Conservation (phyloP, 1,140 invertebrate species). For the Eubasilissa regina region DNA sequence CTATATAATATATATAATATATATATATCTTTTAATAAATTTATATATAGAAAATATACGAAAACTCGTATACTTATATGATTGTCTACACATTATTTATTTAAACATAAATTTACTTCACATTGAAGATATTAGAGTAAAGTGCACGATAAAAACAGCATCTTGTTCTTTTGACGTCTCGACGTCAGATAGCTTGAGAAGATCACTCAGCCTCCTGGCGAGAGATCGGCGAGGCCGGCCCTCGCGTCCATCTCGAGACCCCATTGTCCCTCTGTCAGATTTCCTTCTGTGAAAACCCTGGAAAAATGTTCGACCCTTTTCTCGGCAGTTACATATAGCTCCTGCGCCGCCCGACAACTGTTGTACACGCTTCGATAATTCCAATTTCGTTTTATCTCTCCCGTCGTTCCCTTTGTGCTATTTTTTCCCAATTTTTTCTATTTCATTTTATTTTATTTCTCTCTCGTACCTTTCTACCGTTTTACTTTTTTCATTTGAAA, state of each 20-base stretch:
- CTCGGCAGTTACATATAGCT: constrained; percentile 51
- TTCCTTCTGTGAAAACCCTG: constrained; percentile 28
- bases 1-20: too few species aligned
- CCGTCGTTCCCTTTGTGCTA: constrained; percentile 69
- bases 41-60: too few species aligned
- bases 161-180: constrained; percentile 3
- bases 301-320: constrained; percentile 47
- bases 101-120: neutral
- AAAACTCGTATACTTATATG: too few species aligned
- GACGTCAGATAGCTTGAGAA: constrained; percentile 10
- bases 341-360: constrained; percentile 63
- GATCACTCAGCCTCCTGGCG: neutral
- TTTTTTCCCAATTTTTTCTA: constrained; percentile 70
- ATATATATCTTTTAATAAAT: too few species aligned
- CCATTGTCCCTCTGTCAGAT: constrained; percentile 15
- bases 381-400: constrained; percentile 71
- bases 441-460: constrained; percentile 61
- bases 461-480: constrained; percentile 24
- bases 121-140: neutral
- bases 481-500: constrained; percentile 37
- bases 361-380: constrained; percentile 69
- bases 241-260: neutral
- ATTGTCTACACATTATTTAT: too few species aligned
- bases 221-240: neutral
- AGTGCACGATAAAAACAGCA: neutral